These are phyloP conservation scores for Ligdia adustata DNA, from an alignment of 2,888 invertebrate species.

Conservation along the genomic window DNA sequence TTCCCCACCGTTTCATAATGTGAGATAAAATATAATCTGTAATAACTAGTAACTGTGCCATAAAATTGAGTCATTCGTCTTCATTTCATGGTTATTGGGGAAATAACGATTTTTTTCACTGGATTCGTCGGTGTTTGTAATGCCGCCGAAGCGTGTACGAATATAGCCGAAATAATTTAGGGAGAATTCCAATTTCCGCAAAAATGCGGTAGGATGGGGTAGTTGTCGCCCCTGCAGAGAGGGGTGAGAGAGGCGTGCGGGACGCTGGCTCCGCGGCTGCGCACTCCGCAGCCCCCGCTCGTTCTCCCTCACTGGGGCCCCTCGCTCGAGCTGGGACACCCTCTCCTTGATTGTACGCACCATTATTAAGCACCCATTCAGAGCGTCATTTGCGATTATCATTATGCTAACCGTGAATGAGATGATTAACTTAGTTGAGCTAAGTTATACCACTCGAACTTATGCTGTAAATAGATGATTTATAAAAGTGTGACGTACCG, in stretches of 20 bases:
- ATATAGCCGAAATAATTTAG: constrained; percentile 49
- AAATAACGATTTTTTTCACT: constrained; percentile 23
- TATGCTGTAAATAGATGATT: constrained; percentile 9
- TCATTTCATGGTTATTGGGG: constrained; percentile 11
- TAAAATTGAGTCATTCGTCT: constrained; percentile 18
- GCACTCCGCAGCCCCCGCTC: constrained; percentile 56
- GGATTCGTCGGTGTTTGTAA: constrained; percentile 23
- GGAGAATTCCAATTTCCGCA: constrained; percentile 75
- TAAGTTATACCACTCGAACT: neutral
- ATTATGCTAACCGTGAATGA: constrained; percentile 49
- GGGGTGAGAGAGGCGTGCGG: constrained; percentile 49
- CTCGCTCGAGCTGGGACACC: constrained; percentile 44
- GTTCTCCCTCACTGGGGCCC: constrained; percentile 41
- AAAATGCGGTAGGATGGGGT: constrained; percentile 69
- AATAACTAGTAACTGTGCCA: neutral
- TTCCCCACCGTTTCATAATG: neutral
- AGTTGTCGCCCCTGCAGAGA: constrained; percentile 64
- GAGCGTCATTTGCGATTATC: constrained; percentile 60
- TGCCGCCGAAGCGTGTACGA: constrained; percentile 29
- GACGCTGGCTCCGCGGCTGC: constrained; percentile 55
- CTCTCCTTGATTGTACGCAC: constrained; percentile 52
- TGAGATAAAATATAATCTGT: constrained; percentile 1
- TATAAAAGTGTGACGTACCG: constrained; percentile 73
- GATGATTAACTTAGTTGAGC: constrained; percentile 9
- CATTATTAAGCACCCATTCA: constrained; percentile 76